Conservation (phyloP, 2,888 invertebrate genomes). For the Biston betularia region DNA sequence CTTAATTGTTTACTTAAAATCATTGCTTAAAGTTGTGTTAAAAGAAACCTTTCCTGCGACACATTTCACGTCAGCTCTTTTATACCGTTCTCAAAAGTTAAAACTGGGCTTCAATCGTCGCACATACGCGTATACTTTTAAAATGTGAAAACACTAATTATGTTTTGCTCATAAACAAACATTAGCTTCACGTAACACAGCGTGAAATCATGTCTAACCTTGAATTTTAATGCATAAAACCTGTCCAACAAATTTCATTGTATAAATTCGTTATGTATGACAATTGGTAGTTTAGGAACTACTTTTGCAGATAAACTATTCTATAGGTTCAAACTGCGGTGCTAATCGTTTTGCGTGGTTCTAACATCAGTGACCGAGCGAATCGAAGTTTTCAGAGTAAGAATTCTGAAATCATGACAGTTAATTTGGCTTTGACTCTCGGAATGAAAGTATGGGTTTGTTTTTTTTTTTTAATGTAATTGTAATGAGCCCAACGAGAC, state of each 20-base stretch:
- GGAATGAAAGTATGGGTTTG: too few species aligned
- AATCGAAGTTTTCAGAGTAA: too few species aligned
- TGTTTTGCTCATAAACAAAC: conserved; percentile 1
- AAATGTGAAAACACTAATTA: background rate
- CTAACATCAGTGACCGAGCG: too few species aligned
- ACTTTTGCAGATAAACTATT: background rate
- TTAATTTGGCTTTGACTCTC: too few species aligned
- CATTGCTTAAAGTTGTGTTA: too few species aligned
- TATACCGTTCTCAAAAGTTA: too few species aligned
- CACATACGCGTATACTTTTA: background rate
- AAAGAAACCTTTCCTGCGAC: too few species aligned
- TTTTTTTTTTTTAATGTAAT: too few species aligned
- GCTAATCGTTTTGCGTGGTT: background rate
- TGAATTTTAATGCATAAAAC: conserved; percentile 37
- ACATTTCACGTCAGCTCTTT: too few species aligned
- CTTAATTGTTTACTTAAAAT: too few species aligned
- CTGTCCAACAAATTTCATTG: conserved; percentile 19
- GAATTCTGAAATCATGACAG: too few species aligned
- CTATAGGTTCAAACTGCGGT: background rate
- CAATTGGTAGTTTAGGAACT: conserved; percentile 5
- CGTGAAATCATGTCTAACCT: conserved; percentile 24
- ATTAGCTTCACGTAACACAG: background rate
- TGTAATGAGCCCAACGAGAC: too few species aligned
- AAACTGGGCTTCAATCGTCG: background rate
- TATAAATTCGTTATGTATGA: conserved; percentile 16